phyloP scores from a whole-genome alignment of 2,113 vertebrate genomes.

The Oreochromis niloticus region DNA sequence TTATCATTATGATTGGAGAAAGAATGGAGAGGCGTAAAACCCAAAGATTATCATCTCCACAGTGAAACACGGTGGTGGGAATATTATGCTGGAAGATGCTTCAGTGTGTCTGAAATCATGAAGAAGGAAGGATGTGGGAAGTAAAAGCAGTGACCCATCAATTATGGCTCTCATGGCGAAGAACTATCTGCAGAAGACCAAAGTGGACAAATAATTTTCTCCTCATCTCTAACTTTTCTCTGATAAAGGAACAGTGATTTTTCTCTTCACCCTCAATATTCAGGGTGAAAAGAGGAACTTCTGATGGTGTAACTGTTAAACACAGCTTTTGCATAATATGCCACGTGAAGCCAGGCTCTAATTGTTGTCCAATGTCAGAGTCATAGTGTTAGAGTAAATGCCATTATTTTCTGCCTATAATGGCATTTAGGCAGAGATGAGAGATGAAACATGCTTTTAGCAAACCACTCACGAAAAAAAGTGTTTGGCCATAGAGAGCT shows the following conservation, averaged over 20 bases:
- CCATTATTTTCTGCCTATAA: neutral
- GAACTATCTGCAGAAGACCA: neutral
- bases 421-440: no score
- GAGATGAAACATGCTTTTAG: neutral
- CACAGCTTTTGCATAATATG: neutral
- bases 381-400: neutral
- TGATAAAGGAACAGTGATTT: neutral
- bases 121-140: neutral
- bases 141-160: neutral
- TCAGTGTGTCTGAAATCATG: neutral
- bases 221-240: neutral
- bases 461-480: neutral
- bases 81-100: neutral
- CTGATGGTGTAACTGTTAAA: neutral
- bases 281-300: neutral
- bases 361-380: neutral
- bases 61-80: neutral
- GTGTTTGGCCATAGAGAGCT: neutral
- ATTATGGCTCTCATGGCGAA: neutral
- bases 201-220: neutral
- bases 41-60: neutral
- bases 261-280: neutral
- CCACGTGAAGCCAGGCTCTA: neutral
- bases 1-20: rapidly evolving
- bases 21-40: neutral